Conservation (phyloP, 2,797 vertebrate genomes). For the Urocyon cinereoargenteus region DNA sequence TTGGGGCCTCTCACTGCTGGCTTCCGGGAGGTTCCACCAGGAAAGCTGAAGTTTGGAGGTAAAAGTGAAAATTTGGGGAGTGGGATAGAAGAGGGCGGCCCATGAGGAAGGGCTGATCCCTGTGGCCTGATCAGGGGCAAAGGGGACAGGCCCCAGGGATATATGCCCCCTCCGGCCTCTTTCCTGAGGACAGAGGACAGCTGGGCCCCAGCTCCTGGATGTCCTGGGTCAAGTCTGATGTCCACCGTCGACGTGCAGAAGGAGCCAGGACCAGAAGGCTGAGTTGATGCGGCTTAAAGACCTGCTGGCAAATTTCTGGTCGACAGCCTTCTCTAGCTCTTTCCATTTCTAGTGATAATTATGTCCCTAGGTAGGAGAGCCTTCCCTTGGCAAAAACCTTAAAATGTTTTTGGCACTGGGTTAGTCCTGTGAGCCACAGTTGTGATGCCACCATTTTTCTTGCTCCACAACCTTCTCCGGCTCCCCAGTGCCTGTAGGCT, state of each 20-base stretch:
- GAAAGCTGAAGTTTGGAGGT: not conserved
- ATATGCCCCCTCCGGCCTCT: rapidly evolving
- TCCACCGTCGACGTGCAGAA: rapidly evolving
- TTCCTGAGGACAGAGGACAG: not conserved
- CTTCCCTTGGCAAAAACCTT: not conserved
- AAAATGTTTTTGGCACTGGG: not conserved
- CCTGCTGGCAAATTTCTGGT: not conserved
- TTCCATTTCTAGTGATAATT: not conserved
- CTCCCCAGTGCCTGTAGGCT: not conserved
- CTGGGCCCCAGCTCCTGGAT: not conserved
- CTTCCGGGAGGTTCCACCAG: not conserved
- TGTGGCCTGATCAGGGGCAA: no score
- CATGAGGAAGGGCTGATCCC: not conserved
- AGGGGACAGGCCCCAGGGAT: rapidly evolving
- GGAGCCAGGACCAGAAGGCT: not conserved
- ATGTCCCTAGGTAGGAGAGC: not conserved
- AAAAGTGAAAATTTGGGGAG: not conserved
- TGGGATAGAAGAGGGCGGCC: not conserved
- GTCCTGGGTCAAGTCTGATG: not conserved
- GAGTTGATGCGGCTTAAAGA: not conserved
- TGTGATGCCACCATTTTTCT: no score
- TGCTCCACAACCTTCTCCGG: not conserved
- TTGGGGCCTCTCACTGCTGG: not conserved
- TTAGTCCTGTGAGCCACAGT: not conserved
- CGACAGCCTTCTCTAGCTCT: not conserved